These are phyloP conservation scores for Palaemon carinicauda DNA, from an alignment of 1,140 invertebrate species.

Conservation along the genomic window DNA sequence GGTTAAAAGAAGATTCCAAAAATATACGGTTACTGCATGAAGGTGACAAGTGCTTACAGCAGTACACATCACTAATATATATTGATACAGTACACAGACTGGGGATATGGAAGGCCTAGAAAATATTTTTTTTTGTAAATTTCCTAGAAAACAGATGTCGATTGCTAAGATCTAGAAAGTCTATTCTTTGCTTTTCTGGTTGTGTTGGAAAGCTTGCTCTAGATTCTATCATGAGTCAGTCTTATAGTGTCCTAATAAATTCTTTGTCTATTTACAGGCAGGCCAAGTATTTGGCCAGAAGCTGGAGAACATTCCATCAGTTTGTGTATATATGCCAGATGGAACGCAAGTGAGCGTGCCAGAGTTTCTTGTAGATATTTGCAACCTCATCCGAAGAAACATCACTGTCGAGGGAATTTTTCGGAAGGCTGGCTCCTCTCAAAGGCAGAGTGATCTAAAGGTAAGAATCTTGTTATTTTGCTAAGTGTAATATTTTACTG, in stretches of 20 bases:
- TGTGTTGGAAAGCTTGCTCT: not conserved
- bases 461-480: constrained; percentile 65
- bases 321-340: constrained; percentile 54
- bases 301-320: constrained; percentile 51
- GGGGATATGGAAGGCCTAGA: too few relatives aligned
- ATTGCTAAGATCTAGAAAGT: too few relatives aligned
- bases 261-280: not conserved
- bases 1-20: too few relatives aligned
- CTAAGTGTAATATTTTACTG: too few relatives aligned
- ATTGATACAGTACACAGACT: too few relatives aligned
- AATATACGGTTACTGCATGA: too few relatives aligned
- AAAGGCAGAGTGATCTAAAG: constrained; percentile 81
- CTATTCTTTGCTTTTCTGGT: too few relatives aligned
- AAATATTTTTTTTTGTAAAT: too few relatives aligned
- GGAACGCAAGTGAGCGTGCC: constrained; percentile 73
- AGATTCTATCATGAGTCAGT: not conserved
- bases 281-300: constrained; percentile 63
- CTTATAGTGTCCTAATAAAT: not conserved
- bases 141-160: too few relatives aligned
- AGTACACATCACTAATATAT: too few relatives aligned
- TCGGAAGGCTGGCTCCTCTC: constrained; percentile 82
- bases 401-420: constrained; percentile 82
- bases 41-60: too few relatives aligned
- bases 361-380: constrained; percentile 78
- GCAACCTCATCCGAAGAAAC: constrained; percentile 73